phyloP scores from a whole-genome alignment of 2,113 vertebrate genomes.

The Corythoichthys intestinalis region DNA sequence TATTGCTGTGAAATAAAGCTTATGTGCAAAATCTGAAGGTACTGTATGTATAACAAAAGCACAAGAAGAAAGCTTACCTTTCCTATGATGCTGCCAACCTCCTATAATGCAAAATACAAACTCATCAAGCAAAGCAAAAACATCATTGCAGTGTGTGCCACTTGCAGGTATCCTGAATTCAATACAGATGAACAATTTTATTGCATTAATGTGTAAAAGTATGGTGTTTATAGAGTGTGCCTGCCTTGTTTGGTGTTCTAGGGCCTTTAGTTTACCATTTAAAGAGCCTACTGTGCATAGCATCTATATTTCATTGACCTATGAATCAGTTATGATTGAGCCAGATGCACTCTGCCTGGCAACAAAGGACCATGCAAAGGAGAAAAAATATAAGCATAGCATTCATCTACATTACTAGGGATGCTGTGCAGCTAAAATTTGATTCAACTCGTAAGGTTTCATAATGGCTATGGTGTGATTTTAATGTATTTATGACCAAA shows the following conservation, averaged over 20 bases:
- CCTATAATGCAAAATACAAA: conserved; percentile 51
- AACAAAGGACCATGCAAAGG: not conserved
- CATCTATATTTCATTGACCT: conserved; percentile 1
- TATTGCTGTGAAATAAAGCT: not conserved
- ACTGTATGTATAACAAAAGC: not conserved
- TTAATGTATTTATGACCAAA: not conserved
- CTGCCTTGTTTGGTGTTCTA: not conserved
- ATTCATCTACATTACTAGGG: not conserved
- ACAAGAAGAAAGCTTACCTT: conserved; percentile 59
- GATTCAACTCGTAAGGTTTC: not conserved
- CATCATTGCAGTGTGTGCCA: not conserved
- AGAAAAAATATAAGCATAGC: not conserved
- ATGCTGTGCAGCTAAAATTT: not conserved
- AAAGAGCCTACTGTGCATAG: not conserved
- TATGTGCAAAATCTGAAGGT: not conserved
- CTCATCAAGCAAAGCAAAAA: not conserved
- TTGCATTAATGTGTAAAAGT: not conserved
- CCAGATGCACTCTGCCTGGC: not conserved
- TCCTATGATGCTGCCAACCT: conserved; percentile 76
- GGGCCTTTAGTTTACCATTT: not conserved
- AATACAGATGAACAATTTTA: not conserved
- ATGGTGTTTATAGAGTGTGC: not conserved
- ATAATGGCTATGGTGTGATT: not conserved
- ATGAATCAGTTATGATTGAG: not conserved
- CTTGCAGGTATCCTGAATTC: not conserved